Evolutionary conservation across 1,140 invertebrate species (phyloP).

Genomic region (Anadara kagoshimensis): DNA sequence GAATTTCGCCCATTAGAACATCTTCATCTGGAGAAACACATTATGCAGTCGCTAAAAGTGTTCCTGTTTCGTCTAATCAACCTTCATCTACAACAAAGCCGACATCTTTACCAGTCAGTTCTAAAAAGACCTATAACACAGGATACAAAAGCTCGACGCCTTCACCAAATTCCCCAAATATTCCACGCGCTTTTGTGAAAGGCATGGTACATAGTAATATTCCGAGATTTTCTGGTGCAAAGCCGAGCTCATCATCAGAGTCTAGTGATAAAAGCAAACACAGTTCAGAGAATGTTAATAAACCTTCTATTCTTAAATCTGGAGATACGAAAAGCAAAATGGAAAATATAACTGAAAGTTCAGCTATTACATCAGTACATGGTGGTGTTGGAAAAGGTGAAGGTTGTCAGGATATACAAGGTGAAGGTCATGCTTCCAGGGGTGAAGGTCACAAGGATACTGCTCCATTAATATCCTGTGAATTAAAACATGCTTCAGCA

Average conservation of each 20-base stretch:
- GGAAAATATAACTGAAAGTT: slow-evolving; percentile 13
- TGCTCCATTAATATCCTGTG: slow-evolving; percentile 3
- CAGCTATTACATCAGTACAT: not conserved
- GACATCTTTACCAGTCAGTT: slow-evolving; percentile 16
- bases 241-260: slow-evolving; percentile 30
- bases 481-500: not conserved
- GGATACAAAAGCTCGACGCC: slow-evolving; percentile 38
- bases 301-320: slow-evolving; percentile 22
- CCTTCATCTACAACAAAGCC: slow-evolving; percentile 9
- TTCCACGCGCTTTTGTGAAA: slow-evolving; percentile 11
- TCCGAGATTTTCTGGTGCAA: slow-evolving; percentile 31
- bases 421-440: not conserved
- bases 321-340: slow-evolving; percentile 2
- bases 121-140: slow-evolving; percentile 9
- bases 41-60: slow-evolving; percentile 29
- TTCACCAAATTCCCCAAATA: slow-evolving; percentile 33
- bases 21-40: slow-evolving; percentile 29
- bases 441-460: not conserved
- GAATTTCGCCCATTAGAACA: slow-evolving; percentile 28
- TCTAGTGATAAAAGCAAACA: slow-evolving; percentile 24
- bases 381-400: not conserved
- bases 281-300: slow-evolving; percentile 11
- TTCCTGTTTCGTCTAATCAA: not conserved
- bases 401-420: not conserved
- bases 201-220: slow-evolving; percentile 24